Percentiles rank a stretch among this genome's conserved stretches.
Conservation (phyloP, 2,888 invertebrate species). For the Mythimna impura region DNA sequence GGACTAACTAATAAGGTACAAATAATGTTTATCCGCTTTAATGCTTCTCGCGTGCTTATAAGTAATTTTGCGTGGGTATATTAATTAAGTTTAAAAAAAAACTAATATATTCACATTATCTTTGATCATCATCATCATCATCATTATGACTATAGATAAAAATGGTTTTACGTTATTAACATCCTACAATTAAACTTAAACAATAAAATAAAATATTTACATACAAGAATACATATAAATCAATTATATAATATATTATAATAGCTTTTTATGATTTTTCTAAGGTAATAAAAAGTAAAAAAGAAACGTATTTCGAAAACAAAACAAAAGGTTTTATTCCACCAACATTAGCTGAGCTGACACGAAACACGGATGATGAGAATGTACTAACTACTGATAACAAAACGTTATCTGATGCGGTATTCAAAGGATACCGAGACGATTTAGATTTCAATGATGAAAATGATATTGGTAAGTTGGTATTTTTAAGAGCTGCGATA, state of each 20-base stretch:
- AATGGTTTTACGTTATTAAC: neutral
- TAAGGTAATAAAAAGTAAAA: conserved; percentile 91
- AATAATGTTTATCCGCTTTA: neutral
- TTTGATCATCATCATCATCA: neutral
- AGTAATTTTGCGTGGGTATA: neutral
- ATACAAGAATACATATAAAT: neutral
- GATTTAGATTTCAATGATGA: conserved; percentile 95
- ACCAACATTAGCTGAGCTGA: conserved; percentile 81
- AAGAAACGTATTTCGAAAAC: conserved; percentile 89
- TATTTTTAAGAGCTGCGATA: neutral
- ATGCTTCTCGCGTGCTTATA: neutral
- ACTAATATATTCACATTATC: neutral
- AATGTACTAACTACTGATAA: conserved; percentile 75
- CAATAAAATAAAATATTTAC: neutral
- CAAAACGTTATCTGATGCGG: conserved; percentile 84
- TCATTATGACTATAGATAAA: neutral
- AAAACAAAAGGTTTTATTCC: conserved; percentile 85
- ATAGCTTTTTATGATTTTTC: conserved; percentile 1
- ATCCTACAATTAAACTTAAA: neutral
- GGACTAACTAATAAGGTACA: conserved; percentile 93
- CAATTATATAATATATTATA: no score
- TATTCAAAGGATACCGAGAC: conserved; percentile 92
- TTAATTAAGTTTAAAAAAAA: neutral
- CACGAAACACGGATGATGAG: conserved; percentile 75
- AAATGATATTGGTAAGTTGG: conserved; percentile 92